Conservation (phyloP, 2,888 invertebrate genomes). For the Corbicula japonica region DNA sequence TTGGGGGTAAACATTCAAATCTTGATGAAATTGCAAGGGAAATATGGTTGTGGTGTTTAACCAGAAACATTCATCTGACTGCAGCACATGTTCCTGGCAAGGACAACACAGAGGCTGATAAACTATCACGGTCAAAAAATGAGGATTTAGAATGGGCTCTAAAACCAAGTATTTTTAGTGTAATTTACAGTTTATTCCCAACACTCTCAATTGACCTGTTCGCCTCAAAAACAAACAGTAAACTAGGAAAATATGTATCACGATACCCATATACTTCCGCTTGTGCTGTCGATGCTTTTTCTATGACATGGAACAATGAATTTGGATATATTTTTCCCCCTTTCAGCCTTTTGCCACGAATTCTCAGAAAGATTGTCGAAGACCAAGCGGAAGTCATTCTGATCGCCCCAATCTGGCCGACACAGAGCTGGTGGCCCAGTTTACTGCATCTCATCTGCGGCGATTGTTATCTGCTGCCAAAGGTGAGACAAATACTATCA, state of each 20-base stretch:
- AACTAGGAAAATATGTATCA: conserved; percentile 37
- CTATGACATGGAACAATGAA: conserved; percentile 11
- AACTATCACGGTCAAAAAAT: conserved; percentile 9
- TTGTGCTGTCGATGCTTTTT: conserved; percentile 28
- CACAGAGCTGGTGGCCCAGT: too few species aligned
- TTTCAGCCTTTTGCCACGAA: conserved; percentile 29
- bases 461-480: conserved; percentile 9
- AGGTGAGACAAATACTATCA: background rate
- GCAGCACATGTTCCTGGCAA: too few species aligned
- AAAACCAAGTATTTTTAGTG: too few species aligned
- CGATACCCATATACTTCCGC: conserved; percentile 45
- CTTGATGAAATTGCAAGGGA: too few species aligned
- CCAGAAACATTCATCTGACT: too few species aligned
- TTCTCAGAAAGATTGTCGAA: conserved; percentile 30
- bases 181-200: conserved; percentile 2
- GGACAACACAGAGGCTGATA: conserved; percentile 36
- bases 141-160: too few species aligned
- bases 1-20: too few species aligned
- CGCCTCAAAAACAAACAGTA: conserved; percentile 40
- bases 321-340: too few species aligned
- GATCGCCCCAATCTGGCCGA: too few species aligned
- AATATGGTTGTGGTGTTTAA: too few species aligned
- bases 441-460: too few species aligned
- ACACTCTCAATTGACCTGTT: conserved; percentile 30
- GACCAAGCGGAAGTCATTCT: too few species aligned